Base-by-base conservation (phyloP, 2,888 invertebrate species). In the Augochlorella aurata region DNA sequence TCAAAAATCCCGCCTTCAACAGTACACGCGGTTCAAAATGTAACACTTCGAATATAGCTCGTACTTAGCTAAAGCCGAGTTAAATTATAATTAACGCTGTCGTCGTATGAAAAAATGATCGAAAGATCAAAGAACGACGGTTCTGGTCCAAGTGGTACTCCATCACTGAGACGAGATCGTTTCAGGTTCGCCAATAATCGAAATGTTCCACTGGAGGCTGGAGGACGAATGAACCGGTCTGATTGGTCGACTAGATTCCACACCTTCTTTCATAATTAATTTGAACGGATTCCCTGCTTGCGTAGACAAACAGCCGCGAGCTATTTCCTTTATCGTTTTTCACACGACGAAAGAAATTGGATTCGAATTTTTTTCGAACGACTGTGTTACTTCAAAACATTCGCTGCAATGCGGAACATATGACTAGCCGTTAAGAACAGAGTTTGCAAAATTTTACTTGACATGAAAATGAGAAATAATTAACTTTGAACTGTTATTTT, bases 211-310 rank as follows among this genome's bases (percentile, higher is more conserved):
- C 70, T 73, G 82, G 85, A 89, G 88, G 84, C 87, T 87, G 88
- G 90, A 89, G 90, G 90, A 90, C 91, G 87, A 90, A 89, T 80
- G 90, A 90, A 92, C 90, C 90, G 90, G 90, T 93, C 90, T 84
- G 90, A 93, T 93, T 92, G 93, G 93, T 92, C 90, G 83, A 84
- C 90, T 82, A 84, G 87, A 88, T 88, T 91, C 93, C 93, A 93
- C 93, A 92, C 93, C 93, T 93, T 92, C 92, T 89, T 91, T 85
- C 74, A 87, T 92, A 92, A 93, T 93, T 91, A 90, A 90, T 83
- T 85, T 81, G 81, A 86, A 82, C 82, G 45, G 74, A 86, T 83
- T 84, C 77, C 65, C 47, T 81, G 75, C 70, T 87, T 85, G 76
- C 84, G 79, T 82, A 78, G 83, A 69, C 58, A 52, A 69, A 69